These are phyloP conservation scores for Pangasius mekongensis DNA, from an alignment of 2,797 vertebrate genomes.

Conservation along the genomic window DNA sequence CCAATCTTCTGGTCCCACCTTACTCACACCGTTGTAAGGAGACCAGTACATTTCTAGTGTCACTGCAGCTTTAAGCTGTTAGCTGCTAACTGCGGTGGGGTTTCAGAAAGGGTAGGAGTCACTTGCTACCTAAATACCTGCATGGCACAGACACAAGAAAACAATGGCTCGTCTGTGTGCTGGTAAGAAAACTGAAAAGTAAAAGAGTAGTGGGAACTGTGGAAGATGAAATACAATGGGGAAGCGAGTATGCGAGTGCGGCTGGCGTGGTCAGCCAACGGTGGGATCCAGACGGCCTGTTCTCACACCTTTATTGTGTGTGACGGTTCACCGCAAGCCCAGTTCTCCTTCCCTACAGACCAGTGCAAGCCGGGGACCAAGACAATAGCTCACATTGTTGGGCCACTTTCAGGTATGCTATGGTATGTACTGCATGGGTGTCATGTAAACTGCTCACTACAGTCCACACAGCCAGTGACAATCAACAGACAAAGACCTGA, in stretches of 20 bases:
- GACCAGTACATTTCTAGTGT: not conserved
- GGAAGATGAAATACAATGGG: constrained; percentile 38
- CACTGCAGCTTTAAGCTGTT: not conserved
- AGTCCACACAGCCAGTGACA: not conserved
- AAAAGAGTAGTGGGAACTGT: constrained; percentile 6
- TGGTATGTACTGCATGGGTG: constrained; percentile 38
- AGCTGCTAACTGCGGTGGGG: not conserved
- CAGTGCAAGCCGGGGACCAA: constrained; percentile 46
- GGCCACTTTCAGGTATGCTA: constrained; percentile 53
- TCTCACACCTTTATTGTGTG: constrained; percentile 70
- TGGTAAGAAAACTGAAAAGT: constrained; percentile 9
- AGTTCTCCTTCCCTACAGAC: constrained; percentile 64
- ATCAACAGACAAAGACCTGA: not conserved
- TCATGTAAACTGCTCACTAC: not conserved
- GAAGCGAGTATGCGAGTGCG: constrained; percentile 64
- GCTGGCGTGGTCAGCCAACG: constrained; percentile 62
- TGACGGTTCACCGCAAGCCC: constrained; percentile 62
- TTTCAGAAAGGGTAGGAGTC: constrained; percentile 12
- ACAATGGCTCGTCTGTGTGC: constrained; percentile 48
- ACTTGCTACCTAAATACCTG: constrained; percentile 4
- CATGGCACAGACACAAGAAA: not conserved
- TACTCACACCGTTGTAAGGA: not conserved
- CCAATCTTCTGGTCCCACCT: not conserved
- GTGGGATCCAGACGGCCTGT: constrained; percentile 60
- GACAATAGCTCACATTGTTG: constrained; percentile 75